A percentile compares a stretch with the other conserved stretches of the same genome.
phyloP scores from a whole-genome alignment of 2,888 invertebrate genomes.

The Podotricha telesiphe region DNA sequence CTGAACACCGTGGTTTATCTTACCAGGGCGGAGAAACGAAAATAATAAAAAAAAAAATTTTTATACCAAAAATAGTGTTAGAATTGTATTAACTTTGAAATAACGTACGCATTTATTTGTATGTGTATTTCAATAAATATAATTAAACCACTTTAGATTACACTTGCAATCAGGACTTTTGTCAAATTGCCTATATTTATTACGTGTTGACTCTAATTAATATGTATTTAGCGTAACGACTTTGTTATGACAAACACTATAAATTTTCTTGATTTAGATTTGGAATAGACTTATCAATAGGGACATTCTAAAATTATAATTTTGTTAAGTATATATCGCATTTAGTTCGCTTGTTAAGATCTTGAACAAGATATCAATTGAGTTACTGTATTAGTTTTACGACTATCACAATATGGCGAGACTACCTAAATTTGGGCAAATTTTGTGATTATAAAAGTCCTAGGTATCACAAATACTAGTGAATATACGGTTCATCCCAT shows the following conservation, averaged over 20 bases:
- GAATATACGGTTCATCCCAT: no score
- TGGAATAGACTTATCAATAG: slow-evolving; percentile 25
- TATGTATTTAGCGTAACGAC: slow-evolving; percentile 54
- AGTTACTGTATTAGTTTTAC: slow-evolving; percentile 6
- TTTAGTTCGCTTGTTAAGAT: slow-evolving; percentile 10
- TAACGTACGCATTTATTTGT: not conserved
- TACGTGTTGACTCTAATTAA: slow-evolving; percentile 51
- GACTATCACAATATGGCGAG: not conserved
- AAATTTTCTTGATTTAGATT: slow-evolving; percentile 34
- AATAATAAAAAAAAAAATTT: no score
- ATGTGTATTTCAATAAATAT: slow-evolving; percentile 3
- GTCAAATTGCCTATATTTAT: slow-evolving; percentile 40
- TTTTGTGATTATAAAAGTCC: not conserved
- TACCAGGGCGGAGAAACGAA: no score
- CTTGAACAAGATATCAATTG: slow-evolving; percentile 9
- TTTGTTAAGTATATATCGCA: slow-evolving; percentile 15
- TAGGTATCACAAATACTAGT: no score
- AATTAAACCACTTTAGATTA: not conserved
- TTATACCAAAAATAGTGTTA: no score
- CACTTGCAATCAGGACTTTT: slow-evolving; percentile 12
- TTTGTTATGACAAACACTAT: slow-evolving; percentile 43
- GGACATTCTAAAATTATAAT: slow-evolving; percentile 27
- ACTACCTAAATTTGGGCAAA: not conserved
- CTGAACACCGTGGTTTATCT: no score
- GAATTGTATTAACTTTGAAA: not conserved